phyloP scores from a whole-genome alignment of 2,113 vertebrate species.

The Calonectris borealis region DNA sequence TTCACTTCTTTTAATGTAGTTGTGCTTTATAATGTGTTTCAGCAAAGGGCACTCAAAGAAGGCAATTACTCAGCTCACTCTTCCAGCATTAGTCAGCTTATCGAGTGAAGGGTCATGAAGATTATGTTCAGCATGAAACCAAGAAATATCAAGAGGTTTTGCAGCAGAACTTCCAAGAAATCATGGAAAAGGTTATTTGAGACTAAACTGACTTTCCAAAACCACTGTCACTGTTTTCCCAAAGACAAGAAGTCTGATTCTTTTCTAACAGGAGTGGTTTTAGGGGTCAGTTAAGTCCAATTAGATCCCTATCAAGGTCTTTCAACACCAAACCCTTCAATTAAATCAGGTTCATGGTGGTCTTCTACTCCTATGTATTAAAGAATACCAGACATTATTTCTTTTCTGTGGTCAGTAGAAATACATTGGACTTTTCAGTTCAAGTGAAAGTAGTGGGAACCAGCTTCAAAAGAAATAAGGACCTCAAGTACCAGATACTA shows the following conservation, averaged over 20 bases:
- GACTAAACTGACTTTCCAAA: background rate
- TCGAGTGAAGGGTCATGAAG: background rate
- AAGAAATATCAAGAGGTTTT: slow-evolving; percentile 5
- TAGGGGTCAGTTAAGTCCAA: background rate
- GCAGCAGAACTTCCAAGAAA: background rate
- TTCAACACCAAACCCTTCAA: background rate
- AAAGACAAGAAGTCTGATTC: background rate
- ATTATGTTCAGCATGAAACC: background rate
- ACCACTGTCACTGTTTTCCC: background rate
- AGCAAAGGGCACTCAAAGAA: slow-evolving; percentile 30
- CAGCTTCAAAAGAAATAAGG: background rate
- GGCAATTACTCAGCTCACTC: background rate
- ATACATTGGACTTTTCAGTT: background rate
- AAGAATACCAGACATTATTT: background rate
- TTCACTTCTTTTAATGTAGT: background rate
- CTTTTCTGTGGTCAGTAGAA: background rate
- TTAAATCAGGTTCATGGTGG: background rate
- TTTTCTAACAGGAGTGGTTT: background rate
- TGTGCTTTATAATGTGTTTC: background rate
- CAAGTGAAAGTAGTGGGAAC: background rate
- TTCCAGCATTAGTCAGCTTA: background rate
- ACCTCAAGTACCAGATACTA: background rate
- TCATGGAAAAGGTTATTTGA: background rate
- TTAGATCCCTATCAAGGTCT: background rate
- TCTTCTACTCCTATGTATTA: background rate